phyloP scores from a whole-genome alignment of 2,113 vertebrate genomes.

The Scomber japonicus region DNA sequence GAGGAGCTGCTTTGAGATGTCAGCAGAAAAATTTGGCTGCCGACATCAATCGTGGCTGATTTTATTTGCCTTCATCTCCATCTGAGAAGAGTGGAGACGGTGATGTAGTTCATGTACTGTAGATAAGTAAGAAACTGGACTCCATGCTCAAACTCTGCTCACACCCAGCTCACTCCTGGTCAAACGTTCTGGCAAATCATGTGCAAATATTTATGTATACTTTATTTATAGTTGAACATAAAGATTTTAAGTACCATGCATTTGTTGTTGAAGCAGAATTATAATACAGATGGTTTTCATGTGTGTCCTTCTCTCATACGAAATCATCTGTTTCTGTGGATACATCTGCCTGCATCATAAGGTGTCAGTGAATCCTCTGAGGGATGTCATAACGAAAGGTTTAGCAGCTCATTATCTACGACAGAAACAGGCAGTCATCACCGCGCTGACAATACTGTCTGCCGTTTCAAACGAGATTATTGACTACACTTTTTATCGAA shows the following conservation, averaged over 20 bases:
- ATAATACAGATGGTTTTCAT: too few relatives aligned
- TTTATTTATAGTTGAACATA: too few relatives aligned
- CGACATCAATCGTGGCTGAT: constrained; percentile 47
- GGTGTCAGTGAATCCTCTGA: neutral
- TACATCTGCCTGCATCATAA: neutral
- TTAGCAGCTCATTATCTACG: constrained; percentile 2
- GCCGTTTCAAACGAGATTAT: neutral
- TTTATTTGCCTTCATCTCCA: constrained; percentile 37
- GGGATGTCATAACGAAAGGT: neutral
- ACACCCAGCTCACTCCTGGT: neutral
- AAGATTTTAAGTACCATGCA: neutral
- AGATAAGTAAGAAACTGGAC: neutral
- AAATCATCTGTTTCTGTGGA: neutral
- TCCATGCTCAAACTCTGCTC: constrained; percentile 23
- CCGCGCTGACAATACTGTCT: neutral
- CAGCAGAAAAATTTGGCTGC: constrained; percentile 28
- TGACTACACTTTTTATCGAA: neutral
- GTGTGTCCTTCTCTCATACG: too few relatives aligned
- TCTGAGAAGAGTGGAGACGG: constrained; percentile 8
- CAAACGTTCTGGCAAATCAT: neutral
- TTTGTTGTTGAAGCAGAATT: neutral
- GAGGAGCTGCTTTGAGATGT: constrained; percentile 45
- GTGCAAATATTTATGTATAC: too few relatives aligned
- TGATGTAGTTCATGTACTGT: neutral
- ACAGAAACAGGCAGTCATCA: neutral